Evolutionary conservation across 2,113 vertebrate species (phyloP), one percentile per base, ranked within the genome.

Genomic region (Trematocara macrostoma): DNA sequence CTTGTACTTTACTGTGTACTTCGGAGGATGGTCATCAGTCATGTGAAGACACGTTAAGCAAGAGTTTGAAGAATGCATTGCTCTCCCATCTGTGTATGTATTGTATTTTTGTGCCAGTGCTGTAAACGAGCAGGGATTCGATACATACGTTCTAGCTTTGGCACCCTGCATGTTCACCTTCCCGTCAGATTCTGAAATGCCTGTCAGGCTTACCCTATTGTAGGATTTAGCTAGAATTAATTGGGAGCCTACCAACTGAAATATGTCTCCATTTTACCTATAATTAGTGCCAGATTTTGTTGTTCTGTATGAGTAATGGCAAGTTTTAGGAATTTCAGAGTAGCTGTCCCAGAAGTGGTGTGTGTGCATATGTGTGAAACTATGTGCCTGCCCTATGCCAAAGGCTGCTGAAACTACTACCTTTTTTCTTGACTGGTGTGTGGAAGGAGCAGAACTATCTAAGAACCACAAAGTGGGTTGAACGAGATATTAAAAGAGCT

Each of bases 401-500:
- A 51, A 57, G 71, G 45, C 59, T 57, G 18, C 57, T 80, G 29
- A 49, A 74, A 74, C 69, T 82, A 34, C 49, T 14, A 56, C 40
- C 4, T 82, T 84, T 91, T 61, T 35, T 84, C 64, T 82, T 47
- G 56, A 74, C 71, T 78, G 5, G 67, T 40, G 67, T 23, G 83
- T 71, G 55, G 55, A 79, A 20, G 35, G 49, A 57, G 56, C 79
- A 38, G 35, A 12, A 3, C 52, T 80, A 53, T 86, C 61, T 69
- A 31, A 90, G 35, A 93, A 81, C 81, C 67, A 81, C 67, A 88
- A 84, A 92, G 86, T 92, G 74, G 82, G 74, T 92, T 91, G 76
- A 90, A 87, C 23, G 51, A 87, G 81, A 89, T 92, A 88, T 91
- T 93, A 87, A 92, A 91, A 88, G 84, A 88, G 82, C 80, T 84